Evolutionary conservation across 2,113 vertebrate genomes (phyloP).

Genomic region (Elgaria multicarinata): DNA sequence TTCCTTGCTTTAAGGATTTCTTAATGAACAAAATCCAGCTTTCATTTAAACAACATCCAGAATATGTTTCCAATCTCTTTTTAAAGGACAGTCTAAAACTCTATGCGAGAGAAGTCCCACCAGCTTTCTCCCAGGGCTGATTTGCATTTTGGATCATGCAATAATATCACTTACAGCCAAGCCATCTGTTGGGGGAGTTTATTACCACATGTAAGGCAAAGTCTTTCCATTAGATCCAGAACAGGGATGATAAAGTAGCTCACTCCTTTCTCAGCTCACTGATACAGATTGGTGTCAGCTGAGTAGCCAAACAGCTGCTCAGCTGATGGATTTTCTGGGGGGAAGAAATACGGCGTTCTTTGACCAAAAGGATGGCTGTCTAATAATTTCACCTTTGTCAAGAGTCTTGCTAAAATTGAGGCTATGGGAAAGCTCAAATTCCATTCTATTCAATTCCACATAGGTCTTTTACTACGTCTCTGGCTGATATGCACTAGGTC

Average conservation of each 20-base stretch:
- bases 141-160: conserved; percentile 45
- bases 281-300: conserved; percentile 35
- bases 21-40: conserved; percentile 23
- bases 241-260: conserved; percentile 31
- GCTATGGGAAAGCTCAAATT: neutral
- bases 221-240: conserved; percentile 39
- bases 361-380: neutral
- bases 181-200: conserved; percentile 47
- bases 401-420: conserved; percentile 6
- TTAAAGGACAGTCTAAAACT: conserved; percentile 44
- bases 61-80: neutral
- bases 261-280: neutral
- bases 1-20: neutral
- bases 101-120: rapidly evolving
- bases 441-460: neutral
- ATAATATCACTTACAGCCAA: conserved; percentile 20
- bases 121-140: neutral
- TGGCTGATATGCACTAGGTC: neutral
- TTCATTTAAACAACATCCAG: conserved; percentile 51
- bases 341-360: conserved; percentile 10
- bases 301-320: conserved; percentile 7
- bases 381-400: conserved; percentile 2
- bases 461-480: neutral
- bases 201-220: conserved; percentile 51
- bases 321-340: conserved; percentile 31